Evolutionary conservation across 2,888 invertebrate genomes (phyloP), one percentile per base, ranked within the genome.

Genomic region (Phorcus lineatus): DNA sequence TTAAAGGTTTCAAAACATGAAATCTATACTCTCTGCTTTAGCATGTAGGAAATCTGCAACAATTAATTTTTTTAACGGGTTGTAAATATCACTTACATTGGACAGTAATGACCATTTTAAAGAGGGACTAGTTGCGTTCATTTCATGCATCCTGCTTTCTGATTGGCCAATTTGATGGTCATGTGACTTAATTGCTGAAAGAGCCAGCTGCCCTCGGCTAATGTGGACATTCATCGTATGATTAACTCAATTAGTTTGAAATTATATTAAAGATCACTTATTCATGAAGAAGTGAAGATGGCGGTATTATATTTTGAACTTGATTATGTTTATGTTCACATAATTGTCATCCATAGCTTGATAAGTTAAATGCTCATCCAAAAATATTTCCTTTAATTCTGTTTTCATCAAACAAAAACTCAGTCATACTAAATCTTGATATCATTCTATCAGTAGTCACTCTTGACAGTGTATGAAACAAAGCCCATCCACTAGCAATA

Each of bases 91-190:
- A 62, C 28, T 62, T 62, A 62, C 28, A 24, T 11, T 62, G 62
- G 28, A 62, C 62, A 62, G 62, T 28, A 62, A 62, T 62, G 62
- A 62, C 62, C 24, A 62, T 62, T 62, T 47, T 62, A 62, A 62
- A 62, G 62, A 62, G 62, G 28, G 16, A 28, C 28, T 17, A 24
- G 22, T 28, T 24, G 62, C 11, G 24, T 11, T 24, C 62, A 62
- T 62, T 57, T 57, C 62, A 62, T 22, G 24, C 28, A 31, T 24
- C 17, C 62, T 62, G 62, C 62, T 22, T 22, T 62, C 62, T 62
- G 62, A 62, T 62, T 28, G 62, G 62, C 62, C 28, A 31, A 31
- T 28, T 28, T 22, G 24, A 17, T 28, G 28, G 62, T 62, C 62
- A 62, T 62, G 62, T 62, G 62, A 62, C 13, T 24, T 62, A 62